Evolutionary conservation across 1,140 invertebrate species (phyloP), one percentile per base, ranked within the genome.

Genomic region (Drosophila oshimai): DNA sequence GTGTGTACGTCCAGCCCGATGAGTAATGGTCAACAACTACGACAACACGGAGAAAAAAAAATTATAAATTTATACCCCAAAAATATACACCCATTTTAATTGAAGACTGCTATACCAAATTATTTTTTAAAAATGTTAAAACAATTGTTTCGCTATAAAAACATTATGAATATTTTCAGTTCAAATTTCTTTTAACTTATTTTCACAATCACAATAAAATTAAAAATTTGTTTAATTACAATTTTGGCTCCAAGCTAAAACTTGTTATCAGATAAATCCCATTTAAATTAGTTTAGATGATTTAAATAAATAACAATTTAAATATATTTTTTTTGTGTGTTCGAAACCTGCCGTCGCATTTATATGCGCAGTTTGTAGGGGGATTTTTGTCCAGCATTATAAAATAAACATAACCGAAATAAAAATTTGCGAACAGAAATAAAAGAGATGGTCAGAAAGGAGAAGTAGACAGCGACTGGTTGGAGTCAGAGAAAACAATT

Each of bases 341-440:
- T n/a, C 12, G 12, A 18, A 60, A 41, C 29, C 26, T 39, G 45
- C 20, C 22, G 61, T 36, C 41, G 45, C 75, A 87, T 87, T 77
- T 77, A 83, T 83, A 83, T 88, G 70, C 77, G 44, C 77, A 74
- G 65, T 83, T 81, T 71, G 74, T 78, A 71, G 53, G 73, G 65
- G 67, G 65, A 88, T 69, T 78, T 71, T 51, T 64, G 61, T 39
- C 55, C 18, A 31, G 28, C 47, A 37, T 15, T 68, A 79, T 47
- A 86, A 75, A 79, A 58, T 69, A 79, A 86, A 69, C 80, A 86
- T 47, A 44, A 41, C 15, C 29, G 36, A 74, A 58, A 61, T 42
- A 68, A 74, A 68, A 77, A 86, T 60, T 69, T 55, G 42, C 2
- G 20, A 70, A 57, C 49, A 53, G 24, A 36, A 77, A 62, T 37